These are phyloP conservation scores for Linhomoeus sp. DNA, from an alignment of 2,888 invertebrate species.

Conservation along the genomic window DNA sequence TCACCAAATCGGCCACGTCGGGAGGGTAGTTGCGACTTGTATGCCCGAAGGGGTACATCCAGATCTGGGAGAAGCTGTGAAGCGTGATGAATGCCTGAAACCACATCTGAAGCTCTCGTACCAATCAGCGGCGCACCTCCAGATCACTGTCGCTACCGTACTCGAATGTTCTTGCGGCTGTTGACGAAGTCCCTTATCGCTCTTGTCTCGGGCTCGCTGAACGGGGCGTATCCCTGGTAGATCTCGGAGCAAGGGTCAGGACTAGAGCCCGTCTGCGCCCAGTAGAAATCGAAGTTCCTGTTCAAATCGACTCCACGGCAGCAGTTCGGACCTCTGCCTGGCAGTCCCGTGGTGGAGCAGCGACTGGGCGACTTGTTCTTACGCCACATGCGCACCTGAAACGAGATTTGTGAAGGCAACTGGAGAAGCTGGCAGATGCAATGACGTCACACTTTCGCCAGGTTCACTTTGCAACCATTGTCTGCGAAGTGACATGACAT, in stretches of 20 bases:
- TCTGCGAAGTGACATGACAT: too few relatives aligned
- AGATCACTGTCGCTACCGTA: neutral
- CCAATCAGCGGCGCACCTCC: too few relatives aligned
- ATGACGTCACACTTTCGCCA: too few relatives aligned
- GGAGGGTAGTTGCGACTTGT: constrained; percentile 21
- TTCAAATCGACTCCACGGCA: constrained; percentile 24
- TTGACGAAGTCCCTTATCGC: constrained; percentile 20
- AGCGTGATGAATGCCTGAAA: constrained; percentile 9
- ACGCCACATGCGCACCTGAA: constrained; percentile 25
- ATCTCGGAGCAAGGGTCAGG: constrained; percentile 24
- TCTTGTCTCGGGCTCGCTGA: constrained; percentile 24
- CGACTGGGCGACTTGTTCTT: constrained; percentile 22
- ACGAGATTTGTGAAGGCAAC: too few relatives aligned
- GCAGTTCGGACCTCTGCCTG: constrained; percentile 11
- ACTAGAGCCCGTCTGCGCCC: constrained; percentile 12
- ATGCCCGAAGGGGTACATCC: constrained; percentile 7
- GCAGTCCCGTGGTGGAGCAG: constrained; percentile 7
- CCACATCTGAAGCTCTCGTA: neutral
- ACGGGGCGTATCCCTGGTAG: constrained; percentile 20
- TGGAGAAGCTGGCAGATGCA: too few relatives aligned
- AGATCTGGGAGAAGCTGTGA: constrained; percentile 7
- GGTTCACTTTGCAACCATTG: too few relatives aligned
- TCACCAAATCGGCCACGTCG: constrained; percentile 22
- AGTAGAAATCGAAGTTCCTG: constrained; percentile 25
- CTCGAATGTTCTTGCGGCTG: neutral